These are phyloP conservation scores for Micronisus gabar DNA, from an alignment of 2,113 vertebrate genomes.

Conservation along the genomic window DNA sequence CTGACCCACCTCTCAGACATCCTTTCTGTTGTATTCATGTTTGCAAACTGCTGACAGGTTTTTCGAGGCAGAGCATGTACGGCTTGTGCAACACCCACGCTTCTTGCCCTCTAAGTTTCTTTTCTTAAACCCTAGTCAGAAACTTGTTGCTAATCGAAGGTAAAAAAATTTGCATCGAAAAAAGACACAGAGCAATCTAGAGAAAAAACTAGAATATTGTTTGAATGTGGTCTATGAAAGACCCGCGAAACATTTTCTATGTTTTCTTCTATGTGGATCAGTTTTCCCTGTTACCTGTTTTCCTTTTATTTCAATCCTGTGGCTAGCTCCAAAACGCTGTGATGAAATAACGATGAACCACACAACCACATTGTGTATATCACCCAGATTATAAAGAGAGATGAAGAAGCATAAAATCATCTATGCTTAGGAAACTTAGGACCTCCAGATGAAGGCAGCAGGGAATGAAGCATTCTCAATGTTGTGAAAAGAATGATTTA, in stretches of 20 bases:
- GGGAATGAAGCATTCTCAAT: background rate
- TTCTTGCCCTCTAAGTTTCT: background rate
- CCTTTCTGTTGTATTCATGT: constrained; percentile 62
- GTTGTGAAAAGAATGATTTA: background rate
- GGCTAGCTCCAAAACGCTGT: background rate
- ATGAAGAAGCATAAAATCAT: background rate
- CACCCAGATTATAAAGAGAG: background rate
- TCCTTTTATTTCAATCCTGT: background rate
- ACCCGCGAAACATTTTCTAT: rapidly evolving
- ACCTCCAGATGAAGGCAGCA: background rate
- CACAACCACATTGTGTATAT: background rate
- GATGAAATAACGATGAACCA: background rate
- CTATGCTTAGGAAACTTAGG: background rate
- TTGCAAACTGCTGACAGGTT: constrained; percentile 61
- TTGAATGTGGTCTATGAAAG: background rate
- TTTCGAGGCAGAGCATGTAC: background rate
- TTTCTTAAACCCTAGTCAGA: background rate
- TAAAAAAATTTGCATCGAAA: background rate
- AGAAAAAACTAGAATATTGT: background rate
- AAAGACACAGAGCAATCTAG: background rate
- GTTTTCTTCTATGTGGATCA: background rate
- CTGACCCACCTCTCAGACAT: constrained; percentile 75
- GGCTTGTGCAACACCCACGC: background rate
- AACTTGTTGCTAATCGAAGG: background rate
- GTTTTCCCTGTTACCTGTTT: background rate